A percentile compares a stretch with the other conserved stretches of the same genome.
Conservation (phyloP, 2,797 vertebrate species). For the Lycodopsis pacificus region DNA sequence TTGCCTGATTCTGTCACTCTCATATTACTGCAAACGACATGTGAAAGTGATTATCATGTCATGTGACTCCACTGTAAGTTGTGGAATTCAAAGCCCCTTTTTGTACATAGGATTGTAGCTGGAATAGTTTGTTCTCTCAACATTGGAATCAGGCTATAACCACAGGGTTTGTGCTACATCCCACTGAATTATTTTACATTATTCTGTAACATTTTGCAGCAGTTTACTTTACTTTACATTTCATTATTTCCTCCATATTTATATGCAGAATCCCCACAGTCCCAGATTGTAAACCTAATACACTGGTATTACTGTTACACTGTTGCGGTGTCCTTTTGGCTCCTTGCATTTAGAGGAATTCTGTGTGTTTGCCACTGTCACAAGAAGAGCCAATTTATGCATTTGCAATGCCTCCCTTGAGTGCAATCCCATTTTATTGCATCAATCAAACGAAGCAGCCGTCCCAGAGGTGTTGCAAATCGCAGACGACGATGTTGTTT, state of each 20-base stretch:
- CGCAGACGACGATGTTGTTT: neutral
- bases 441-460: conserved; percentile 32
- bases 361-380: conserved; percentile 6
- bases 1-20: conserved; percentile 25
- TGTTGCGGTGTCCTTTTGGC: conserved; percentile 33
- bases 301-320: neutral
- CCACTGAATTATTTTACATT: neutral
- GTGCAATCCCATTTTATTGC: conserved; percentile 27
- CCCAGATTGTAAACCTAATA: neutral
- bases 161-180: neutral
- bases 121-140: neutral
- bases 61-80: conserved; percentile 47
- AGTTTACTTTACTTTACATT: conserved; percentile 12
- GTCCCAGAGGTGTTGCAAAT: conserved; percentile 50
- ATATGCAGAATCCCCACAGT: neutral
- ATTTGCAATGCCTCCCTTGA: conserved; percentile 27
- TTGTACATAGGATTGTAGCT: neutral
- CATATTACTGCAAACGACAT: conserved; percentile 14
- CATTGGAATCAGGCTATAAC: neutral
- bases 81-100: conserved; percentile 29
- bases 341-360: conserved; percentile 29
- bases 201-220: neutral
- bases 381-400: conserved; percentile 16
- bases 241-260: neutral
- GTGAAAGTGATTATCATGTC: conserved; percentile 46